A percentile compares a stretch with the other conserved stretches of the same genome.
Evolutionary conservation across 2,888 invertebrate genomes (phyloP).

Genomic region (Scaptodrosophila latifasciaeformis): DNA sequence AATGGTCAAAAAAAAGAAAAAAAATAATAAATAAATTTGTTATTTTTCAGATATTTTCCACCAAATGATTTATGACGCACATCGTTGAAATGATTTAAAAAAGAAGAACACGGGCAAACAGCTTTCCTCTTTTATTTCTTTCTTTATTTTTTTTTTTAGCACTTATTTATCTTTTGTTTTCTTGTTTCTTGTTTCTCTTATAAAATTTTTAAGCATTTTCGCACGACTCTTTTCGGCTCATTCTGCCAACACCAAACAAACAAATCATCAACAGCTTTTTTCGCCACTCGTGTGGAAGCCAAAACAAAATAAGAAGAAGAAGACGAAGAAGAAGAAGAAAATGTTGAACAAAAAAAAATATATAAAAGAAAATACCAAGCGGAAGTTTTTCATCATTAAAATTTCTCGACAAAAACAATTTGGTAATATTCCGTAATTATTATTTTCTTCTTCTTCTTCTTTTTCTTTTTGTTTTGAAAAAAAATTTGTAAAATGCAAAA

Average conservation of each 20-base stretch:
- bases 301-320: background rate
- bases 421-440: background rate
- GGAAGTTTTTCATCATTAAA: slow-evolving; percentile 56
- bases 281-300: background rate
- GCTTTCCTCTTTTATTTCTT: slow-evolving; percentile 36
- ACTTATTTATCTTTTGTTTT: slow-evolving; percentile 28
- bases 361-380: slow-evolving; percentile 19
- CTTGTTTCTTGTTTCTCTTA: slow-evolving; percentile 7
- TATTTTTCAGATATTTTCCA: no score
- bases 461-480: no score
- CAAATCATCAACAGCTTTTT: slow-evolving; percentile 32
- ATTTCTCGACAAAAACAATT: slow-evolving; percentile 24
- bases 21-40: no score
- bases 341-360: slow-evolving; percentile 8
- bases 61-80: no score
- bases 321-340: background rate
- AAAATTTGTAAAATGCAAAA: no score
- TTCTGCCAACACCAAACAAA: slow-evolving; percentile 38
- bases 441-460: no score
- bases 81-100: no score
- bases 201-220: background rate
- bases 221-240: slow-evolving; percentile 2
- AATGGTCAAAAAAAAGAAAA: no score
- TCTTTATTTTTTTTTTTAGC: slow-evolving; percentile 32
- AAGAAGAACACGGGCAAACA: background rate